Conservation (phyloP, 1,140 invertebrate genomes). For the Danaus plexippus region DNA sequence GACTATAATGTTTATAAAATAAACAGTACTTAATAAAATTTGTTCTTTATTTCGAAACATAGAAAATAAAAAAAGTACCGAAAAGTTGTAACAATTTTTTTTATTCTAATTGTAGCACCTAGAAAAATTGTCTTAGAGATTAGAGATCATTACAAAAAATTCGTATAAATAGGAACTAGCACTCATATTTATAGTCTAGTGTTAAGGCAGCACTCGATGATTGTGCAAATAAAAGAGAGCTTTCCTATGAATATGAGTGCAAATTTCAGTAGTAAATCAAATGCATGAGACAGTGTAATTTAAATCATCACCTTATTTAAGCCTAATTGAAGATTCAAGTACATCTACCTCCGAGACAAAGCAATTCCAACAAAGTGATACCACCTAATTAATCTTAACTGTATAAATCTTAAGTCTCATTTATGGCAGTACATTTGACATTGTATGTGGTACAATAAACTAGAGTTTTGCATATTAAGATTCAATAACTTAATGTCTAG, state of each 20-base stretch:
- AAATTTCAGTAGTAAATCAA: slow-evolving; percentile 11
- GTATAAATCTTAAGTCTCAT: slow-evolving; percentile 31
- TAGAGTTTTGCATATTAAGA: too few species aligned
- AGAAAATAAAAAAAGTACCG: slow-evolving; percentile 21
- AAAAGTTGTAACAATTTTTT: slow-evolving; percentile 21
- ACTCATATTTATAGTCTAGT: slow-evolving; percentile 22
- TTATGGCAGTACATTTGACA: slow-evolving; percentile 26
- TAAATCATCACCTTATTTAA: slow-evolving; percentile 8
- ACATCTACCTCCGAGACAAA: slow-evolving; percentile 19
- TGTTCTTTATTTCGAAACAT: slow-evolving; percentile 19
- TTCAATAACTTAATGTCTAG: too few species aligned
- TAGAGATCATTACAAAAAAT: slow-evolving; percentile 52
- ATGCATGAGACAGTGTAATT: slow-evolving; percentile 11
- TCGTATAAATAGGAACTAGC: slow-evolving; percentile 25
- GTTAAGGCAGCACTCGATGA: slow-evolving; percentile 12
- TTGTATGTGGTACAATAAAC: slow-evolving; percentile 6
- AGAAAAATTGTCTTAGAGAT: slow-evolving; percentile 56
- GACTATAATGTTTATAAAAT: slow-evolving; percentile 11
- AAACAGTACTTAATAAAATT: slow-evolving; percentile 18
- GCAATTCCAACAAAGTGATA: slow-evolving; percentile 25
- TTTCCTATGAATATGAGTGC: slow-evolving; percentile 18
- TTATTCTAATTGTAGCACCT: slow-evolving; percentile 57
- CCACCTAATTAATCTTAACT: slow-evolving; percentile 20
- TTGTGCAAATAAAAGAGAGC: background rate
- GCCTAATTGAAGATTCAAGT: slow-evolving; percentile 17